Evolutionary conservation across 2,888 invertebrate species (phyloP).

Genomic region (Acleris emargana): DNA sequence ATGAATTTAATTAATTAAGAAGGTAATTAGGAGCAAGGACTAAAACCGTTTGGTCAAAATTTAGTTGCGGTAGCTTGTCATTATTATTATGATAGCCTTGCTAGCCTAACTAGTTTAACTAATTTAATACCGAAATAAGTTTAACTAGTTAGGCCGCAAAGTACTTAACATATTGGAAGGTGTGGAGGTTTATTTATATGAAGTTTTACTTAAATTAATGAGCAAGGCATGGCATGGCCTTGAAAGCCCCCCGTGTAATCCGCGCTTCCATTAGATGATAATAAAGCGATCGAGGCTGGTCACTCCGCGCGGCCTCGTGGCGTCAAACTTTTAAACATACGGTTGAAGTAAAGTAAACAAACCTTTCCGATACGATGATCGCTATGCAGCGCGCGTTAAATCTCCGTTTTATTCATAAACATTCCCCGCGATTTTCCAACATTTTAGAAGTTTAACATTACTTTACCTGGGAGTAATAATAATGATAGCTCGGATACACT

Average conservation of each 20-base stretch:
- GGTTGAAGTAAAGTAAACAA: conserved; percentile 33
- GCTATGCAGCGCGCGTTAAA: neutral
- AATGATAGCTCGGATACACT: no score
- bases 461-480: no score
- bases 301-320: conserved; percentile 24
- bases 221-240: conserved; percentile 27
- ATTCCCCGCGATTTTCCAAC: neutral
- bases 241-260: conserved; percentile 3
- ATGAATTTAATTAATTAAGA: no score
- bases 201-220: conserved; percentile 26
- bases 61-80: no score
- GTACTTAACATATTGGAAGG: conserved; percentile 26
- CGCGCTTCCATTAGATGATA: conserved; percentile 21
- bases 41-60: no score
- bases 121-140: no score
- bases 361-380: conserved; percentile 24
- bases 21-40: no score
- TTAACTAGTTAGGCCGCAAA: neutral
- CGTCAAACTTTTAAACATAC: conserved; percentile 27
- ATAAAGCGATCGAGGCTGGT: conserved; percentile 19
- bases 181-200: conserved; percentile 21
- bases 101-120: no score
- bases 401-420: conserved; percentile 4
- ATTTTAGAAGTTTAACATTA: neutral
- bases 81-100: no score